phyloP scores from a whole-genome alignment of 2,797 vertebrate species.

The Propithecus perrieri region DNA sequence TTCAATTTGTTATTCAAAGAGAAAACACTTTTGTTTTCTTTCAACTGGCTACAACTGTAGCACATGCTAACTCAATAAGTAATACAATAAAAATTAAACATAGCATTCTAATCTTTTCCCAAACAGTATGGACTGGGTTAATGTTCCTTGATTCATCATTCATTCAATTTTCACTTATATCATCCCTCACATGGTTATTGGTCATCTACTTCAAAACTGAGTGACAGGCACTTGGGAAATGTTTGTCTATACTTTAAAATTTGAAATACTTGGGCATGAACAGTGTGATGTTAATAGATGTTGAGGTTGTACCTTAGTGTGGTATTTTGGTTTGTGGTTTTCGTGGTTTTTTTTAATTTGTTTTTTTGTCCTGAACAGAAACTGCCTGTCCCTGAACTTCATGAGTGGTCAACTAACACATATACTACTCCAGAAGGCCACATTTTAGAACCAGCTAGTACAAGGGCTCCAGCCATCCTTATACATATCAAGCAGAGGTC shows the following conservation, averaged over 20 bases:
- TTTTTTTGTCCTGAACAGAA: background rate
- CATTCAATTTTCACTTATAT: background rate
- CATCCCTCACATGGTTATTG: background rate
- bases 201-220: background rate
- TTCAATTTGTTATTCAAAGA: background rate
- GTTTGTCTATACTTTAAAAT: background rate
- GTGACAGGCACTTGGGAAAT: background rate
- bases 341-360: background rate
- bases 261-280: background rate
- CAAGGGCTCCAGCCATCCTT: background rate
- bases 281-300: background rate
- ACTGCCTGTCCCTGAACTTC: background rate
- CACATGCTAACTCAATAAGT: background rate
- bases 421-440: background rate
- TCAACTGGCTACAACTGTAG: background rate
- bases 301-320: background rate
- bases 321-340: background rate
- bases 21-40: background rate
- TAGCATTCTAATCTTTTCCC: background rate
- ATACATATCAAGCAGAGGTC: background rate
- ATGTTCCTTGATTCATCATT: background rate
- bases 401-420: background rate
- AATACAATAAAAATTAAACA: background rate
- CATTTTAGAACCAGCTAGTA: background rate
- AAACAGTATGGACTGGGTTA: background rate